phyloP scores from a whole-genome alignment of 2,888 invertebrate species.

The Stenolophus ochropezus region DNA sequence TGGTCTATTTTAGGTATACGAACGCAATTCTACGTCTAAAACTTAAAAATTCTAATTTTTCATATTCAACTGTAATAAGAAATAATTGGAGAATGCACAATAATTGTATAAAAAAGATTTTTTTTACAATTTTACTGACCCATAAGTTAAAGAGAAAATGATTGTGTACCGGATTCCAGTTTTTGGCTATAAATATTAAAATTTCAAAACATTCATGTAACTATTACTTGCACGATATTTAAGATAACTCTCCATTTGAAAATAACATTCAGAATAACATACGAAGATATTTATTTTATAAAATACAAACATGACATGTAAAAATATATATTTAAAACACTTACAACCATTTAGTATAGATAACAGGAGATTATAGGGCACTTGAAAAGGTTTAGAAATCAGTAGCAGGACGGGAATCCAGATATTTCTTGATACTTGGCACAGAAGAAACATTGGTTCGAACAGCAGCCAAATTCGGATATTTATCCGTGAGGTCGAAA shows the following conservation, averaged over 20 bases:
- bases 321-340: slow-evolving; percentile 18
- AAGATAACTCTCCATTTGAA: neutral
- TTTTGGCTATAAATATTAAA: neutral
- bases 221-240: too few relatives aligned
- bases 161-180: too few relatives aligned
- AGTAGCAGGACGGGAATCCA: slow-evolving; percentile 76
- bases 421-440: slow-evolving; percentile 79
- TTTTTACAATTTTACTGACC: neutral
- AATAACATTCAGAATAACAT: neutral
- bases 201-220: neutral
- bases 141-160: neutral
- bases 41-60: too few relatives aligned
- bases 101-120: too few relatives aligned
- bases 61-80: too few relatives aligned
- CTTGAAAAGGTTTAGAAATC: slow-evolving; percentile 71
- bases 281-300: neutral
- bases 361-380: neutral
- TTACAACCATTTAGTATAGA: neutral
- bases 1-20: too few relatives aligned
- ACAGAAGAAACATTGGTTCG: slow-evolving; percentile 75
- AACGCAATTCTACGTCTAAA: too few relatives aligned
- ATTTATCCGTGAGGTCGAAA: slow-evolving; percentile 76
- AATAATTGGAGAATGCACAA: too few relatives aligned
- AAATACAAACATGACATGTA: neutral
- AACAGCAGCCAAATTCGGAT: slow-evolving; percentile 76